phyloP scores from a whole-genome alignment of 2,113 vertebrate genomes.

The Rynchops niger region DNA sequence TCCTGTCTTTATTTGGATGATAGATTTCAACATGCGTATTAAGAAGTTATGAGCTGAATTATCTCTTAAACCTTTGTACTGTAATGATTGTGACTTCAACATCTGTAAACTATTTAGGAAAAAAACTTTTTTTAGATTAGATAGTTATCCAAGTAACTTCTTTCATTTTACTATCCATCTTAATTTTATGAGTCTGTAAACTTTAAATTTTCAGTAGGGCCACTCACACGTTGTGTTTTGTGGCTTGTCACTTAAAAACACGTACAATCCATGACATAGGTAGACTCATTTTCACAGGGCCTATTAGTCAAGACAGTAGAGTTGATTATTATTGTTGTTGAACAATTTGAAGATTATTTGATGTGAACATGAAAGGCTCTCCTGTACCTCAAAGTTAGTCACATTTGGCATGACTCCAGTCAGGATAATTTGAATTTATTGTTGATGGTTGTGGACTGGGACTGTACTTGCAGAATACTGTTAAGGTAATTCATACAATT shows the following conservation, averaged over 20 bases:
- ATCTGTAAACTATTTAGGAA: not conserved
- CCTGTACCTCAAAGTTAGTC: not conserved
- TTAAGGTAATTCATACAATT: not conserved
- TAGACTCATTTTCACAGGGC: not conserved
- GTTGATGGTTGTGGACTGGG: not conserved
- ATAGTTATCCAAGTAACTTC: not conserved
- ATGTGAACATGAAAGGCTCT: not conserved
- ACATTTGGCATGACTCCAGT: not conserved
- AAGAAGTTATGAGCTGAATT: not conserved
- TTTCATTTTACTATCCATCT: not conserved
- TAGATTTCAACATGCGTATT: not conserved
- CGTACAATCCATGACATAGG: accelerated
- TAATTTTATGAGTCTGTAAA: not conserved
- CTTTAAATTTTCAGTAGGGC: not conserved
- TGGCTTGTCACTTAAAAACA: not conserved
- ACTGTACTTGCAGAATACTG: not conserved
- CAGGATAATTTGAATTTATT: not conserved
- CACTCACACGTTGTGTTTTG: not conserved
- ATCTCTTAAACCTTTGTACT: not conserved
- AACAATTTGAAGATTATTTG: not conserved
- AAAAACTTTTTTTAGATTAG: not conserved
- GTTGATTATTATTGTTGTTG: not conserved
- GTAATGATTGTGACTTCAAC: not conserved
- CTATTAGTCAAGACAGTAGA: not conserved
- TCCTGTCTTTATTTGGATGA: not conserved